Evolutionary conservation across 2,797 vertebrate genomes (phyloP), one percentile per base, ranked within the genome.

Genomic region (Betta splendens): DNA sequence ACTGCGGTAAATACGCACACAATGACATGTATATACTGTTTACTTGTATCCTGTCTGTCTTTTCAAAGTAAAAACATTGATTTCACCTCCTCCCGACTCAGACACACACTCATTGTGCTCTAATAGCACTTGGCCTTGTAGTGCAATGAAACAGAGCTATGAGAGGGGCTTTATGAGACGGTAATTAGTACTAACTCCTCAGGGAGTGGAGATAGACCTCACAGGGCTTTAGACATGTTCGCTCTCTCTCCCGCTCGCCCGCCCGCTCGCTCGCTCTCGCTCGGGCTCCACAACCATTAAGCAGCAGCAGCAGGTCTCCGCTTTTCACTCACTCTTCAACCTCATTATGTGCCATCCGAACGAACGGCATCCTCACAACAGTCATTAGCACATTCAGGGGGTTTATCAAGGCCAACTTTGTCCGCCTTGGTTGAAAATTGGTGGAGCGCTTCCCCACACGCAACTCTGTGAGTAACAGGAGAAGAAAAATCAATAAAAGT

Each of bases 111-210:
- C 38, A 26, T 23, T 7, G 2, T 44, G 46, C 64, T 71, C 39
- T 63, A 62, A 51, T 53, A 50, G 15, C 1, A 35, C 66, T 77
- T 69, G 65, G 66, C 58, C 72, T 70, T 56, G 79, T 65, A 63
- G 35, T 58, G 80, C 72, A 67, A 54, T 64, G 65, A 67, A 72
- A 81, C 62, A 23, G 47, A 67, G 69, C 69, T 64, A 38, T 63
- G 45, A 67, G 52, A 76, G 46, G 48, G 58, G 46, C 66, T 71
- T 77, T 53, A 85, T 81, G 75, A 87, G 73, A 78, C 66, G 38
- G 76, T 86, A 87, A 90, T 88, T 84, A 86, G 83, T 74, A 46
- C 57, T 13, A 74, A 48, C 65, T 85, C 86, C 83, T 73, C 25
- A 67, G 85, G 82, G 84, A 87, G 64, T 42, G 32, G 51, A 76